Conservation (phyloP, 1,140 invertebrate genomes). For the Galleria mellonella region DNA sequence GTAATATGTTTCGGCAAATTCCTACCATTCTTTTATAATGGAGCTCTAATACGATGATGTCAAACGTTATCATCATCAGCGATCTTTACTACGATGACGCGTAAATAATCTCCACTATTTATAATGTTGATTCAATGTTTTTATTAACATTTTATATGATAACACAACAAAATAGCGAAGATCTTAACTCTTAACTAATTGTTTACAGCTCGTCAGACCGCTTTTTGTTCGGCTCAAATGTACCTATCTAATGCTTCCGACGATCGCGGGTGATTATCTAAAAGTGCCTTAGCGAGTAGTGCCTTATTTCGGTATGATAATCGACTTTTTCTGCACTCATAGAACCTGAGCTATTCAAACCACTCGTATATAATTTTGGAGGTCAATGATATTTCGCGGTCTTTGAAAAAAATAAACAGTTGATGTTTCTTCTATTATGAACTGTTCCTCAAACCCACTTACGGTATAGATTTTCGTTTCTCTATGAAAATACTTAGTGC, state of each 20-base stretch:
- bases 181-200: constrained; percentile 13
- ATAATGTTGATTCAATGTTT: no score
- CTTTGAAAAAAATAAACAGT: constrained; percentile 16
- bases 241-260: constrained; percentile 13
- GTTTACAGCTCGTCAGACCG: constrained; percentile 12
- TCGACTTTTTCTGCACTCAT: constrained; percentile 8
- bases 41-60: not conserved
- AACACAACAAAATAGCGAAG: not conserved
- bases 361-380: constrained; percentile 6
- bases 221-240: constrained; percentile 19
- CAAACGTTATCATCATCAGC: not conserved
- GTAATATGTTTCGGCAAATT: constrained; percentile 1
- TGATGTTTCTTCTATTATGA: constrained; percentile 8
- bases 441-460: constrained; percentile 26
- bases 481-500: not conserved
- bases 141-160: no score
- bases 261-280: constrained; percentile 15
- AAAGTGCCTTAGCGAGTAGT: constrained; percentile 10
- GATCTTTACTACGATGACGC: not conserved
- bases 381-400: constrained; percentile 25
- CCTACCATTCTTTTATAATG: not conserved
- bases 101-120: not conserved
- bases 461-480: constrained; percentile 5
- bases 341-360: not conserved
- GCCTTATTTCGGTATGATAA: constrained; percentile 14